A percentile compares a stretch with the other conserved stretches of the same genome.
Evolutionary conservation across 2,113 vertebrate genomes (phyloP).

Genomic region (Todiramphus saurophagus): DNA sequence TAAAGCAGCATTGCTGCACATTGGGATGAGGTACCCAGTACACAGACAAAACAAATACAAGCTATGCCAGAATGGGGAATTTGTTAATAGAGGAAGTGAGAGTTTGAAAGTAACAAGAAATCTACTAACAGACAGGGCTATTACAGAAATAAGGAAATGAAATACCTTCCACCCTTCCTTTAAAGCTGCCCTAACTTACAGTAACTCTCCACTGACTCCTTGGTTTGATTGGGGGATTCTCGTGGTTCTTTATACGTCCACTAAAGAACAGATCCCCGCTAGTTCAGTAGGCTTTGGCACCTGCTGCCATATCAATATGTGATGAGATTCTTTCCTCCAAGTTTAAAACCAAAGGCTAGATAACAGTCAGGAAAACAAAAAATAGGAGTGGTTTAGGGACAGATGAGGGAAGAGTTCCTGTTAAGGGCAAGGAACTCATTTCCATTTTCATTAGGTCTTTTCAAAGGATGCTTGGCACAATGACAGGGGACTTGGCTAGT

Average conservation of each 20-base stretch:
- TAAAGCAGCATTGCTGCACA: background rate
- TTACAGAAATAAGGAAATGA: constrained; percentile 41
- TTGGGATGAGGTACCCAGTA: background rate
- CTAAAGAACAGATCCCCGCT: background rate
- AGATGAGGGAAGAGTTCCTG: background rate
- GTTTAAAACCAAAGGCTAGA: background rate
- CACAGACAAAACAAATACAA: background rate
- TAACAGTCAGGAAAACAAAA: background rate
- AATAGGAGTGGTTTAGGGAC: background rate
- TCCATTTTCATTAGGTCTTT: background rate
- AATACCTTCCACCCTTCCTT: constrained; percentile 50
- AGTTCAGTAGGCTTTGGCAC: background rate
- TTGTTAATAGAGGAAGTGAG: constrained; percentile 33
- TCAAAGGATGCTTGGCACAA: background rate
- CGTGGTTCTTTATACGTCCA: background rate
- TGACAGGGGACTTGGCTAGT: background rate
- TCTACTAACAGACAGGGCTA: constrained; percentile 10
- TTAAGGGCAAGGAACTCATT: background rate
- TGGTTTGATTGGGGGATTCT: background rate
- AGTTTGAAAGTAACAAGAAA: constrained; percentile 43
- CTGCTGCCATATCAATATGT: background rate
- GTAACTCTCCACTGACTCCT: background rate
- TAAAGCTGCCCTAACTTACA: constrained; percentile 26
- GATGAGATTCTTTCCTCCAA: background rate
- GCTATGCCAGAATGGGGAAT: background rate